A percentile compares a stretch with the other conserved stretches of the same genome.
phyloP scores from a whole-genome alignment of 2,113 vertebrate species.

The Piaya cayana region DNA sequence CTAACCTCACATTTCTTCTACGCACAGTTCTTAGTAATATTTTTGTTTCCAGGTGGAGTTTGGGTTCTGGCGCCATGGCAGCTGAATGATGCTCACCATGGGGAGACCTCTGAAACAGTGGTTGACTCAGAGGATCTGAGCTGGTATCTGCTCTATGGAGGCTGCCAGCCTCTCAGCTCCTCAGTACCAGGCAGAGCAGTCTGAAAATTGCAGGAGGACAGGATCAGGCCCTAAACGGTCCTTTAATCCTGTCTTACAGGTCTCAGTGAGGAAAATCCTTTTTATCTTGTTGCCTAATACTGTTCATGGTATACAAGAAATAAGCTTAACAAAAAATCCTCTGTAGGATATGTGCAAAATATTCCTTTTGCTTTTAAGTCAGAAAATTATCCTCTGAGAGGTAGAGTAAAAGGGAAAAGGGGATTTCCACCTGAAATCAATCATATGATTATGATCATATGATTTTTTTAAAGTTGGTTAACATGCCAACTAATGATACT shows the following conservation, averaged over 20 bases:
- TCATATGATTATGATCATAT: neutral
- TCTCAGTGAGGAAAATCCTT: constrained; percentile 35
- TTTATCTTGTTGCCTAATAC: constrained; percentile 42
- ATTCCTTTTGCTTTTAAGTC: constrained; percentile 13
- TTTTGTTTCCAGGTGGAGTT: neutral
- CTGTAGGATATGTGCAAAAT: neutral
- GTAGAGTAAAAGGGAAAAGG: neutral
- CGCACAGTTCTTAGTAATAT: neutral
- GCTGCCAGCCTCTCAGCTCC: neutral
- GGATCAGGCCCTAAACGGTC: constrained; percentile 6
- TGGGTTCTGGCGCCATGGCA: neutral
- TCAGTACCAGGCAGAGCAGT: neutral
- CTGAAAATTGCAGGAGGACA: neutral
- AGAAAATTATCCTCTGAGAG: neutral
- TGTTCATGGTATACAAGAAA: constrained; percentile 41
- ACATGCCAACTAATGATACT: neutral
- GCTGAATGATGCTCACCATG: accelerated
- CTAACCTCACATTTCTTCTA: neutral
- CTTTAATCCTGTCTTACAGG: constrained; percentile 29
- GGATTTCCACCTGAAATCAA: neutral
- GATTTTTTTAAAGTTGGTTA: neutral
- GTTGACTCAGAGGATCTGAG: neutral
- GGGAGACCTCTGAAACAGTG: neutral
- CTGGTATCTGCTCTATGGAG: neutral
- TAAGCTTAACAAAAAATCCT: constrained; percentile 43